Conservation (phyloP, 1,140 invertebrate species). For the Sarcophaga bullata region DNA sequence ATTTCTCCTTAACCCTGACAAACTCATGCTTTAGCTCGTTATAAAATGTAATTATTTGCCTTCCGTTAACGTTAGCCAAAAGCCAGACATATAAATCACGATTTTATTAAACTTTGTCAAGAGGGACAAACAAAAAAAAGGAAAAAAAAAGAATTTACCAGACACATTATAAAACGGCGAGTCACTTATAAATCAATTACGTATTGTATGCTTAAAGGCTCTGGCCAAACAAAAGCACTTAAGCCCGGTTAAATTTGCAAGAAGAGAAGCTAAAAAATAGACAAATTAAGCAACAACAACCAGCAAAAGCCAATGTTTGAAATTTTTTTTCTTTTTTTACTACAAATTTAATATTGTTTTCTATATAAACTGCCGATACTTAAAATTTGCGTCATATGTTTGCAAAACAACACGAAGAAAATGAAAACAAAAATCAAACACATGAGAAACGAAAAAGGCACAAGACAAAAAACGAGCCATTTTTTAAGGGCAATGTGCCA, state of each 20-base stretch:
- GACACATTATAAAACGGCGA: neutral
- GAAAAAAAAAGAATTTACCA: no score
- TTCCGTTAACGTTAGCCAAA: no score
- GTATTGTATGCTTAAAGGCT: neutral
- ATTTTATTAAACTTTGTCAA: no score
- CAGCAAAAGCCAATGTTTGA: neutral
- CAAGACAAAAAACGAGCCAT: neutral
- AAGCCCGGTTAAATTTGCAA: neutral
- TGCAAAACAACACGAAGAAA: neutral
- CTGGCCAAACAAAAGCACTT: neutral
- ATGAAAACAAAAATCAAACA: no score
- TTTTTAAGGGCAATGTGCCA: slow-evolving; percentile 10
- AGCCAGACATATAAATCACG: no score
- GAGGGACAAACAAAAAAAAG: no score
- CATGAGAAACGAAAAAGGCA: no score
- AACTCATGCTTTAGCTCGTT: no score
- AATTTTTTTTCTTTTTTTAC: neutral
- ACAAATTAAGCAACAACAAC: neutral
- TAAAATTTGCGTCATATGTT: slow-evolving; percentile 12
- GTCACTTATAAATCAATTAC: slow-evolving; percentile 21
- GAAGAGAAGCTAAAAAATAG: neutral
- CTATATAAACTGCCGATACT: neutral
- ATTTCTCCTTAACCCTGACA: no score
- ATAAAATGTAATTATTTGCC: no score
- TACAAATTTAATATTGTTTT: neutral